Base-by-base conservation (phyloP, 2,888 invertebrate species). In the Synergus laeviventris region DNA sequence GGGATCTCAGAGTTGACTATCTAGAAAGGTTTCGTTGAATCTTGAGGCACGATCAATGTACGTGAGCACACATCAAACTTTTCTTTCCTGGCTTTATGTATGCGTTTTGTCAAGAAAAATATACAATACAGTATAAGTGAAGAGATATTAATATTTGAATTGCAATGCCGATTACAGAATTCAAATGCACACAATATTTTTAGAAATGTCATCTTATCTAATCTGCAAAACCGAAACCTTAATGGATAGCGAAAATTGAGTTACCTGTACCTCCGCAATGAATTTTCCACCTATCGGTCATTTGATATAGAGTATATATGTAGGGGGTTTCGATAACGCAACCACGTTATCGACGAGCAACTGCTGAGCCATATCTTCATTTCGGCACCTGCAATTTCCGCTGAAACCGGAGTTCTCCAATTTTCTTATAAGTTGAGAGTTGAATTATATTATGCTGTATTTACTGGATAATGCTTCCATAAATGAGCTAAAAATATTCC, bases 11-110 rank as follows among this genome's bases (percentile, higher is more conserved):
- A 70, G 45, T 31, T n/a, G 56, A 56, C 18, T 56, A 56, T 56
- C 56, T 70, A 49, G 45, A 70, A 70, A 16, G 66, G 66, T 31
- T 70, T 70, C 39, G 49, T 49, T 49, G 49, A 62, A 62, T 62
- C 62, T 62, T 62, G 39, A 62, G 62, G 62, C 39, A 11, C 62
- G 42, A 14, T 42, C 42, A 14, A 42, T 14, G 42, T 12, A 42
- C 42, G 42, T 42, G 42, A 7, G 42, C 14, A 39, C 62, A 12
- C 62, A 39, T 39, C 4, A 62, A 62, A 62, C 39, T 38, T 62
- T 38, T 70, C 31, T 24, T 11, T 4, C n/a, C 24, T 49, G 24
- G 31, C 31, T 21, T 45, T 21, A 18, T 64, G 18, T 21, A 18
- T 64, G 18, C 14, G 49, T 70, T 45, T 16, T n/a, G 2, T 5